Evolutionary conservation across 2,113 vertebrate species (phyloP).

Genomic region (Haemorhous mexicanus): DNA sequence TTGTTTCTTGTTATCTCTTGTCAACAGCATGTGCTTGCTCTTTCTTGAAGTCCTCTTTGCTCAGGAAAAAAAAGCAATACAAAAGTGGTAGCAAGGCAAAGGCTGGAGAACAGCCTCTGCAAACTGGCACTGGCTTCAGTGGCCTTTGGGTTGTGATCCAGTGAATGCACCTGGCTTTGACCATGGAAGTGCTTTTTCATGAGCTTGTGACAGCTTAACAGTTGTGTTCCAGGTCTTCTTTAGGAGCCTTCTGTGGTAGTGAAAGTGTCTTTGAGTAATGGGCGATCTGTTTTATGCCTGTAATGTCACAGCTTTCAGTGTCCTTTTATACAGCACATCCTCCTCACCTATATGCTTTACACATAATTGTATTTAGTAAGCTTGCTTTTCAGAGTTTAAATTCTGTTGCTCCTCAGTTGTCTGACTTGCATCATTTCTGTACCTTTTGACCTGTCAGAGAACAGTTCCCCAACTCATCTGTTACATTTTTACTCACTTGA

Average conservation of each 20-base stretch:
- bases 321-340: accelerated
- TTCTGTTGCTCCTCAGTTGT: neutral
- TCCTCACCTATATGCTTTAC: neutral
- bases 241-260: neutral
- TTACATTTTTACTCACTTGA: neutral
- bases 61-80: neutral
- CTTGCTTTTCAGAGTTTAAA: neutral
- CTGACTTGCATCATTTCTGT: neutral
- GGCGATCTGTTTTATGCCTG: neutral
- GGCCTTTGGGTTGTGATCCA: neutral
- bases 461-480: neutral
- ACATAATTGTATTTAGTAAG: neutral
- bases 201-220: neutral
- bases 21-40: neutral
- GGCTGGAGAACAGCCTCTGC: neutral
- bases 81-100: neutral
- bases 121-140: neutral
- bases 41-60: neutral
- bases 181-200: neutral
- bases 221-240: neutral
- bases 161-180: neutral
- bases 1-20: neutral
- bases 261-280: accelerated
- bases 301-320: neutral
- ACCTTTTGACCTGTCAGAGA: neutral